phyloP scores from a whole-genome alignment of 2,113 vertebrate species.

The Gorilla gorilla region DNA sequence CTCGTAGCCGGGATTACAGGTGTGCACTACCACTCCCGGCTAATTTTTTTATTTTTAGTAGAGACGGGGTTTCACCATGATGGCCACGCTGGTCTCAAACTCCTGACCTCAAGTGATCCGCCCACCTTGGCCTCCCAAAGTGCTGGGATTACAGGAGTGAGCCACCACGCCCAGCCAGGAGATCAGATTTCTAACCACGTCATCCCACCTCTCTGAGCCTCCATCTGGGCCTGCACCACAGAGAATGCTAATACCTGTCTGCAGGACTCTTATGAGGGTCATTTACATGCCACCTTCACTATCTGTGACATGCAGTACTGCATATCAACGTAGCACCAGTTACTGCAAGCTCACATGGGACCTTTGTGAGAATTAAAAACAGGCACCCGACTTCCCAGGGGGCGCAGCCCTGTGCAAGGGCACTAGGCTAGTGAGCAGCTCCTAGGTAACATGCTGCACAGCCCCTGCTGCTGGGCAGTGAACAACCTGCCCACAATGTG shows the following conservation, averaged over 20 bases:
- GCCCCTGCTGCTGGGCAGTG: not conserved
- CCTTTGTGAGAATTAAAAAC: constrained; percentile 4
- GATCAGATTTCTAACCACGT: not conserved
- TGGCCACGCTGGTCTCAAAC: too few species aligned
- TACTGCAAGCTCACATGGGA: not conserved
- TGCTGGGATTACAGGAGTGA: too few species aligned
- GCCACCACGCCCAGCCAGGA: too few species aligned
- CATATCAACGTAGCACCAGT: not conserved
- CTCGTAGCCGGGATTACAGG: too few species aligned
- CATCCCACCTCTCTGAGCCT: not conserved
- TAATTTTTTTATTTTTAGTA: too few species aligned
- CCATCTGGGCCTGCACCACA: not conserved
- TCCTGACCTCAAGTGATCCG: too few species aligned
- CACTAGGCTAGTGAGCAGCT: not conserved
- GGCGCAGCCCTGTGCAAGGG: not conserved
- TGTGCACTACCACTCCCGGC: too few species aligned
- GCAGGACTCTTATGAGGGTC: too few species aligned
- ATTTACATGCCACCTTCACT: not conserved
- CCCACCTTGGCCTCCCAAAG: too few species aligned
- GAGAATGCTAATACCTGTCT: not conserved
- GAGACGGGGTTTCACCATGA: too few species aligned
- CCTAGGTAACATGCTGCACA: not conserved
- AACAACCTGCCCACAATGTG: not conserved
- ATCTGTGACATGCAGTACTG: not conserved
- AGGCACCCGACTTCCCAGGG: not conserved